Percentiles rank a stretch among this genome's conserved stretches.
These are phyloP conservation scores for Lepus townsendii DNA, from an alignment of 2,797 vertebrate genomes.

Conservation along the genomic window DNA sequence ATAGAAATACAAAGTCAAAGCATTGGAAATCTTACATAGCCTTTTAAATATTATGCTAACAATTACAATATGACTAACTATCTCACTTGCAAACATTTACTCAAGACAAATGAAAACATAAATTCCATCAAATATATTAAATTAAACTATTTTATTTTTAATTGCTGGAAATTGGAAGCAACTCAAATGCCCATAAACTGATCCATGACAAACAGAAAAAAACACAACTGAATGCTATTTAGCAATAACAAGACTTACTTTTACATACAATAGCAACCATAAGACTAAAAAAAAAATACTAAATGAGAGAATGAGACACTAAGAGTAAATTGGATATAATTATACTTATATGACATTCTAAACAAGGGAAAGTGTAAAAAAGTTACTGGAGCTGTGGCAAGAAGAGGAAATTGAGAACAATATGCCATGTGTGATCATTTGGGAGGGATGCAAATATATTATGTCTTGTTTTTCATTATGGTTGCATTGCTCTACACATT, in stretches of 20 bases:
- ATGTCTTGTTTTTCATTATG: background rate
- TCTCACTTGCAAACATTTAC: background rate
- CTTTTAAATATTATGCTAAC: background rate
- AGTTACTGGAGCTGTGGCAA: background rate
- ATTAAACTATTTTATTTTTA: background rate
- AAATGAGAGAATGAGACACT: background rate
- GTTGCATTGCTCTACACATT: background rate
- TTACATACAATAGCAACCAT: background rate
- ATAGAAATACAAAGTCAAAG: background rate
- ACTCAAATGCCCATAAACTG: background rate
- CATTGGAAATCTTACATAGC: background rate
- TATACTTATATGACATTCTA: background rate
- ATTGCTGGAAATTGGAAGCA: background rate
- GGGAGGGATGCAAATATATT: background rate
- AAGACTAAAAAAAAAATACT: background rate
- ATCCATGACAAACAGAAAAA: background rate
- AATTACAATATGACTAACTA: background rate
- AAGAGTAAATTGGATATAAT: background rate
- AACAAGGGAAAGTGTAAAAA: background rate
- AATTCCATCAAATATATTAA: background rate
- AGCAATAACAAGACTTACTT: background rate
- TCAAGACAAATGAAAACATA: background rate
- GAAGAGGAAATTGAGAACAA: rapidly evolving
- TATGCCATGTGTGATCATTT: background rate
- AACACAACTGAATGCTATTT: background rate